phyloP scores from a whole-genome alignment of 2,113 vertebrate genomes.

The Chaetodon auriga region DNA sequence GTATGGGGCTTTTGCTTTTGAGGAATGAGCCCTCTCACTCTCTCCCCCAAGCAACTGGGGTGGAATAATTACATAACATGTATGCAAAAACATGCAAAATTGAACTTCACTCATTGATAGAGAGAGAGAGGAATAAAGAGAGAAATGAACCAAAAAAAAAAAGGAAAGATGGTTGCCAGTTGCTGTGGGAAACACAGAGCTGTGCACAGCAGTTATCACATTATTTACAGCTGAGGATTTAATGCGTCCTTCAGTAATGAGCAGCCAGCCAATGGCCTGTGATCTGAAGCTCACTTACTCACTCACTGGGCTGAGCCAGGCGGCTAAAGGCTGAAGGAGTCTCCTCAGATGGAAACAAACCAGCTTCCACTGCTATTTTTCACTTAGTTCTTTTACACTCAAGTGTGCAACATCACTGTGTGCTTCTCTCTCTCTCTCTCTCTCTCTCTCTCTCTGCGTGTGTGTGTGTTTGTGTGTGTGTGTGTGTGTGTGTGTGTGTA shows the following conservation, averaged over 20 bases:
- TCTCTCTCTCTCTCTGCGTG: no score
- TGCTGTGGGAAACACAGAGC: slow-evolving; percentile 34
- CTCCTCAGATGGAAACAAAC: slow-evolving; percentile 24
- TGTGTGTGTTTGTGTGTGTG: neutral
- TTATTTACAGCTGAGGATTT: slow-evolving; percentile 67
- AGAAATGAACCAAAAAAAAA: neutral
- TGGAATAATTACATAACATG: slow-evolving; percentile 58
- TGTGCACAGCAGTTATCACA: slow-evolving; percentile 47
- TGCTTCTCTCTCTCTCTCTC: no score
- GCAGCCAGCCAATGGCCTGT: slow-evolving; percentile 52
- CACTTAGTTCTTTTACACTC: neutral
- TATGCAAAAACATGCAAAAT: no score
- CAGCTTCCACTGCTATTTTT: neutral
- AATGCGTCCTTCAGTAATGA: slow-evolving; percentile 59
- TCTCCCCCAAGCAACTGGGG: slow-evolving; percentile 36
- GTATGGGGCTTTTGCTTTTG: slow-evolving; percentile 47
- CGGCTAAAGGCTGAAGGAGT: slow-evolving; percentile 17
- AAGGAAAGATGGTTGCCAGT: slow-evolving; percentile 35
- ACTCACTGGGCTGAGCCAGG: slow-evolving; percentile 53
- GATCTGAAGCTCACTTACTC: slow-evolving; percentile 53
- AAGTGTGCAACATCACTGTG: no score
- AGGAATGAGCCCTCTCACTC: slow-evolving; percentile 46
- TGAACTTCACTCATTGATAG: slow-evolving; percentile 1
- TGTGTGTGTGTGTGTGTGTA: neutral
- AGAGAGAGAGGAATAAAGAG: slow-evolving; percentile 11